Evolutionary conservation across 2,888 invertebrate genomes (phyloP).

Genomic region (Lysandra bellargus): DNA sequence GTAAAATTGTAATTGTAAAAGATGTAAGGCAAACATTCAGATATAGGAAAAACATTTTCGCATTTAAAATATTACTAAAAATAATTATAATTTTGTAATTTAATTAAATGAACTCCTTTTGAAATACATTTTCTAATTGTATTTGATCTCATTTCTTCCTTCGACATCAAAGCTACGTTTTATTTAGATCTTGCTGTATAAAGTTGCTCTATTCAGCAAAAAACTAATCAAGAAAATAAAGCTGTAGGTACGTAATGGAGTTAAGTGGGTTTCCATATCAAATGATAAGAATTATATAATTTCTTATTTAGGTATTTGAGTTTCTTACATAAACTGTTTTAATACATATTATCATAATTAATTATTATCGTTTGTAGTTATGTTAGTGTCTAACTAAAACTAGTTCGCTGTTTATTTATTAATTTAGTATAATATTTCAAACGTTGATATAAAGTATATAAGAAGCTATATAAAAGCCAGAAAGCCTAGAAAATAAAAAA

Average conservation of each 20-base stretch:
- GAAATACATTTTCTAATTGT: conserved; percentile 1
- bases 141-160: conserved; percentile 16
- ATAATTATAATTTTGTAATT: background rate
- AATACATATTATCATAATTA: too few species aligned
- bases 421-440: too few species aligned
- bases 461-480: too few species aligned
- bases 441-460: too few species aligned
- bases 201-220: conserved; percentile 5
- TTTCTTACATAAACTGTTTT: background rate
- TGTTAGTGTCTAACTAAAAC: too few species aligned
- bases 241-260: background rate
- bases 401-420: too few species aligned
- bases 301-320: background rate
- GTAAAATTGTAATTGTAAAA: too few species aligned
- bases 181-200: background rate
- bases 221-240: conserved; percentile 21
- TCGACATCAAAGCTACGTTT: conserved; percentile 7
- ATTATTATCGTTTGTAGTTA: too few species aligned
- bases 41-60: too few species aligned
- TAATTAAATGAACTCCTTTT: background rate
- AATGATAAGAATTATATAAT: background rate
- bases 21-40: too few species aligned
- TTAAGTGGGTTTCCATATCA: background rate
- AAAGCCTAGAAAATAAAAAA: background rate
- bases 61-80: background rate